Base-by-base conservation (phyloP, 2,113 vertebrate genomes). In the Centropus bengalensis region DNA sequence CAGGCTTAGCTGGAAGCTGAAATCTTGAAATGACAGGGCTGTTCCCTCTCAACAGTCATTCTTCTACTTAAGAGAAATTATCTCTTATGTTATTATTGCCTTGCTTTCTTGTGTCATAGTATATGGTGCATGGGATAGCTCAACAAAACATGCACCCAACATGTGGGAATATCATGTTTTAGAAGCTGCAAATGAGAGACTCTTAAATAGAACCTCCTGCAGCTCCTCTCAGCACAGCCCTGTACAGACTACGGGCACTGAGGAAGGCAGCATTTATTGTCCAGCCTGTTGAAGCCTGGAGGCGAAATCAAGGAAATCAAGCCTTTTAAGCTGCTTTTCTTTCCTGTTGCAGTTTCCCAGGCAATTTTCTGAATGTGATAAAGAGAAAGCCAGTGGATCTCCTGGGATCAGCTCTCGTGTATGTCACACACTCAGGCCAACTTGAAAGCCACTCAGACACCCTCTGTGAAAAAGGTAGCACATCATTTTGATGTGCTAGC, bases 241-340 rank as follows among this genome's bases (percentile, higher is more conserved):
- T 38, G 32, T 70, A 56, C 64, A 78, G 63, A 1, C 42, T 24
- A 47, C 56, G 63, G 73, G 60, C 64, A 42, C 4, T 1, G 4
- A 86, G 67, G 68, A 74, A 36, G 27, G 52, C 60, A 55, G 52
- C 69, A 21, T 52, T 47, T 73, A 8, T 9, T 56, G 86, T 42
- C 51, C 42, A 58, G 49, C 51, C 63, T 86, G 59, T 23, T 86
- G 73, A 16, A 92, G 51, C 73, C 73, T 21, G 0, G 30, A 91
- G 68, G 89, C 51, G 83, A 92, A 96, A 92, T 33, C 51, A 80
- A 86, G 59, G 59, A 30, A 93, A 78, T 84, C 51, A 51, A 49
- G 19, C 14, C 51, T 92, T 82, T 54, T 54, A 74, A 88, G 22
- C 6, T 69, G 23, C 19, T 78, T 20, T 82, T 63, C 75, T 62